Evolutionary conservation across 1,140 invertebrate species (phyloP).

Genomic region (Pogonomyrmex barbatus): DNA sequence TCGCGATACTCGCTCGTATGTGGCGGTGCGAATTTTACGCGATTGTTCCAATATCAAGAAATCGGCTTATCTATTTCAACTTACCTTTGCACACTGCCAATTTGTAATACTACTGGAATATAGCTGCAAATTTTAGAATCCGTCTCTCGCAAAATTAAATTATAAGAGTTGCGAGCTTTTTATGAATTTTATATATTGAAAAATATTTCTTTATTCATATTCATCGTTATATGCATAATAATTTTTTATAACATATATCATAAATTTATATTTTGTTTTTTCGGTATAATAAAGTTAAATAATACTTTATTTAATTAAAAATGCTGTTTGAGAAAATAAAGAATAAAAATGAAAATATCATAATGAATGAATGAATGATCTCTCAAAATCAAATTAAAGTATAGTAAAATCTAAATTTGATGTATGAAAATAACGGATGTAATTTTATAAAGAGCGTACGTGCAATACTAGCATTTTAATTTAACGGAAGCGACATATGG

Average conservation of each 20-base stretch:
- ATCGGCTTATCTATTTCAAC: slow-evolving; percentile 56
- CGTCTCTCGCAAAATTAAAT: neutral
- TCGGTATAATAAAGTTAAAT: neutral
- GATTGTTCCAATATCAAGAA: neutral
- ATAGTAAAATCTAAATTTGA: slow-evolving; percentile 4
- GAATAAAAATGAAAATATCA: neutral
- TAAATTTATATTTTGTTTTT: neutral
- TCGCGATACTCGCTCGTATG: slow-evolving; percentile 32
- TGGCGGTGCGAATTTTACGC: slow-evolving; percentile 50
- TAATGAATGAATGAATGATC: neutral
- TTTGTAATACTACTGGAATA: slow-evolving; percentile 18
- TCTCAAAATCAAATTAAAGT: neutral
- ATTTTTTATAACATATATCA: neutral
- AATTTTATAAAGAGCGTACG: neutral
- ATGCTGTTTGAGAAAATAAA: neutral
- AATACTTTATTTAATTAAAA: neutral
- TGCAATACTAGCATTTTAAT: slow-evolving; percentile 54
- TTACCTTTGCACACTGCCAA: slow-evolving; percentile 22
- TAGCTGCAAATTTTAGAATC: neutral
- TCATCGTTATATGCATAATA: neutral
- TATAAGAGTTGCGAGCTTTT: neutral
- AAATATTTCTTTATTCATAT: neutral
- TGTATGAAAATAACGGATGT: neutral
- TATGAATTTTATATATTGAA: neutral
- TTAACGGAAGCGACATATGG: slow-evolving; percentile 23